These are phyloP conservation scores for Dryomyza anilis DNA, from an alignment of 2,888 invertebrate species.

Conservation along the genomic window DNA sequence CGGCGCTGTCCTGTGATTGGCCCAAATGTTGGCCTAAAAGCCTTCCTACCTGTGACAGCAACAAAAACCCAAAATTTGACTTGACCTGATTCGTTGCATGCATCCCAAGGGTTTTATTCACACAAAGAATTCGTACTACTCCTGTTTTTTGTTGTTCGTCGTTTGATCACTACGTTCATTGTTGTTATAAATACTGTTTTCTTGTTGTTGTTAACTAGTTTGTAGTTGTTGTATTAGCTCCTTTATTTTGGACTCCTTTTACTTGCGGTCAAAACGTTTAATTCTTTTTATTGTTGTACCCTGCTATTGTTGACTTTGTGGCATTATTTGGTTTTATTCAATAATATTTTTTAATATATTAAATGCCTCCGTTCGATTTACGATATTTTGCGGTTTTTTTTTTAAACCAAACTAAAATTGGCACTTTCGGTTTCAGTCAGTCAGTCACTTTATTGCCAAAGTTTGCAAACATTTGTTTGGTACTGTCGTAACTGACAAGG, in stretches of 20 bases:
- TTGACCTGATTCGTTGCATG: constrained; percentile 31
- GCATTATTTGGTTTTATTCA: constrained; percentile 29
- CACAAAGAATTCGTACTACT: too few relatives aligned
- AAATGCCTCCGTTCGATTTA: not conserved
- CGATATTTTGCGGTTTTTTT: constrained; percentile 35
- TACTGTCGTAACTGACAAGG: constrained; percentile 42
- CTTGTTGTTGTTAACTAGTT: constrained; percentile 26
- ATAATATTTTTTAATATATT: not conserved
- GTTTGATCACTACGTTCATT: constrained; percentile 9
- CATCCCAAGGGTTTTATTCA: not conserved
- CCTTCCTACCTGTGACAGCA: too few relatives aligned
- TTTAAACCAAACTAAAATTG: constrained; percentile 35
- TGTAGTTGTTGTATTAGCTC: constrained; percentile 22
- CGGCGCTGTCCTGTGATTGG: constrained; percentile 36
- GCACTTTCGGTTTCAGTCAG: constrained; percentile 43
- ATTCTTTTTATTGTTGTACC: constrained; percentile 39
- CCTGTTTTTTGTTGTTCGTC: constrained; percentile 4
- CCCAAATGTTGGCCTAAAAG: not conserved
- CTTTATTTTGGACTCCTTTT: constrained; percentile 39
- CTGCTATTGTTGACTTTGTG: not conserved
- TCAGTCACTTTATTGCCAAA: constrained; percentile 21
- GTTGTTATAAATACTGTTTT: too few relatives aligned
- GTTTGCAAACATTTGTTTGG: constrained; percentile 11
- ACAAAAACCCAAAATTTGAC: too few relatives aligned
- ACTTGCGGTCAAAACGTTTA: constrained; percentile 58